Base-by-base conservation (phyloP, 1,140 invertebrate species). In the Bombus superbus region DNA sequence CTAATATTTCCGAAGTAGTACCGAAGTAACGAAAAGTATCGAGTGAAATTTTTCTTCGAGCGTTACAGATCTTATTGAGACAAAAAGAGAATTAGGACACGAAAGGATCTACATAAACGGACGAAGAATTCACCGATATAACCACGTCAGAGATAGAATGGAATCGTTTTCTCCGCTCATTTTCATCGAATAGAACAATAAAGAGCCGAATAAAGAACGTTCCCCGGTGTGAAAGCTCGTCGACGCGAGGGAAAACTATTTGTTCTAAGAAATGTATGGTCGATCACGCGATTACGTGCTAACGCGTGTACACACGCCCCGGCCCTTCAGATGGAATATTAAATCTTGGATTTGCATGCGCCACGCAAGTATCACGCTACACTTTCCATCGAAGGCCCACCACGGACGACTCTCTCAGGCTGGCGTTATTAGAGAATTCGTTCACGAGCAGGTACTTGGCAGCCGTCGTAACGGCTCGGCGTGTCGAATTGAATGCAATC, bases 361-460 rank as follows among this genome's bases (percentile, higher is more conserved):
- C 5, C 28, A 42, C 75, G 75, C 57, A n/a, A 38, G 38, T 10
- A 10, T 25, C 35, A 57, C 66, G 44, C 22, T 44, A 35, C 53
- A 40, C 44, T 73, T 72, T 73, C 68, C 38, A 57, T 40, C 28
- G 15, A 25, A 25, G 32, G 1, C 5, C 35, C 44, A 3, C 47
- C 13, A 28, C 4, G 40, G 35, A 28, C n/a, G 77, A 79, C 66
- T n/a, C 77, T 35, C 74, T 13, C 25, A 28, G 28, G 28, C 59
- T 62, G 28, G 18, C 59, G 22, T 83, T 78, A 57, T 84, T 84
- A 78, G 25, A 57, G 53, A 84, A 84, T 69, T 77, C 74, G 73
- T 83, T 78, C 68, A 77, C 83, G 76, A 85, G 77, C 83, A 73
- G 83, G 83, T 80, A 85, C 68, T 85, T 85, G 77, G 77, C 83